Percentiles rank a stretch among this genome's conserved stretches.
Evolutionary conservation across 2,797 vertebrate species (phyloP).

Genomic region (Halcyon leucocephala): DNA sequence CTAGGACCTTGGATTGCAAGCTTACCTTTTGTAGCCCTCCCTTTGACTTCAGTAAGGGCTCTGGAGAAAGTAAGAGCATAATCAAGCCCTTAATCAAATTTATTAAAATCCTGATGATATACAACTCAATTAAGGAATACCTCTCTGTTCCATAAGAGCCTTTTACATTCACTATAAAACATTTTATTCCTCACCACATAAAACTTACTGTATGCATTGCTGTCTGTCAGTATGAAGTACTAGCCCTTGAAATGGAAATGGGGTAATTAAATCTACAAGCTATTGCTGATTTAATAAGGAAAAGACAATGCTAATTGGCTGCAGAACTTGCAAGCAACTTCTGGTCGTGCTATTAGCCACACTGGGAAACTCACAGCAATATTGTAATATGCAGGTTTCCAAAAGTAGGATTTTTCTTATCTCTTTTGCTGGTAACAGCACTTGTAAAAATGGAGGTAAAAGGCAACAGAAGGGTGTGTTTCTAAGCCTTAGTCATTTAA

Average conservation of each 20-base stretch:
- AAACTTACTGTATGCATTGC: not conserved
- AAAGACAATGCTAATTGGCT: slow-evolving; percentile 44
- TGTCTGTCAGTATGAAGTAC: not conserved
- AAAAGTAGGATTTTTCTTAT: not conserved
- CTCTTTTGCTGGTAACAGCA: not conserved
- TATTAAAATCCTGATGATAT: slow-evolving; percentile 55
- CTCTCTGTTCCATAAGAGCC: slow-evolving; percentile 17
- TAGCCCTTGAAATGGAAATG: slow-evolving; percentile 26
- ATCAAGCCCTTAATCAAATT: slow-evolving; percentile 24
- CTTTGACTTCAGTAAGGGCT: not conserved
- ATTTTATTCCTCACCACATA: slow-evolving; percentile 41
- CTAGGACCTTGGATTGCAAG: not conserved
- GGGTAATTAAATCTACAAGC: slow-evolving; percentile 21
- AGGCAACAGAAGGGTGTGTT: not conserved
- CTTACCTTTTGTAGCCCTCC: not conserved
- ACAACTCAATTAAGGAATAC: slow-evolving; percentile 52
- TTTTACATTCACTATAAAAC: slow-evolving; percentile 64
- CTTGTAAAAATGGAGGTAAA: not conserved
- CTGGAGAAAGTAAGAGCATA: not conserved
- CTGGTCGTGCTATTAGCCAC: not conserved
- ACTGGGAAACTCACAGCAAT: not conserved
- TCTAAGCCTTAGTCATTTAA: not conserved
- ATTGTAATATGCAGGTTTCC: not conserved
- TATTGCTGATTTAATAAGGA: slow-evolving; percentile 28
- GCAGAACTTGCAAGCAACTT: not conserved